These are phyloP conservation scores for Colletes gigas DNA, from an alignment of 1,140 invertebrate species.

Conservation along the genomic window DNA sequence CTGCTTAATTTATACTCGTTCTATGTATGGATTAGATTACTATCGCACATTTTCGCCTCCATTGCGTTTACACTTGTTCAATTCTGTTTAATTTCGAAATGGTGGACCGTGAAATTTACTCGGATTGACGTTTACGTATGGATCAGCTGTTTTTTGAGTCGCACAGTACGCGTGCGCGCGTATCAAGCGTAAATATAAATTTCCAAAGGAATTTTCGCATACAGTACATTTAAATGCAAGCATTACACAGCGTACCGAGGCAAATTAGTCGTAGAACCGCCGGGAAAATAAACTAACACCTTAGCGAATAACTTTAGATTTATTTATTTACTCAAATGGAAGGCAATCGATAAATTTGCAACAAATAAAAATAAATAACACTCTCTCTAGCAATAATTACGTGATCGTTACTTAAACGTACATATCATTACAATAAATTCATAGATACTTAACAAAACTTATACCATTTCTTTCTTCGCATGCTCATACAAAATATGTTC, in stretches of 20 bases:
- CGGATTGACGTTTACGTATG: constrained; percentile 6
- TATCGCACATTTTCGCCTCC: background rate
- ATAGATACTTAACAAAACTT: constrained; percentile 77
- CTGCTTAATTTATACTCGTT: too few species aligned
- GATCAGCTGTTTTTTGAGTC: background rate
- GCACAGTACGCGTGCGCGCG: background rate
- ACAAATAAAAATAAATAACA: constrained; percentile 83
- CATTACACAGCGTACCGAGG: too few species aligned
- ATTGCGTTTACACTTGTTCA: background rate
- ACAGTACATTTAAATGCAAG: too few species aligned
- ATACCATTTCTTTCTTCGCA: constrained; percentile 55
- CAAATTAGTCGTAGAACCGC: background rate
- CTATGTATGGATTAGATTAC: background rate
- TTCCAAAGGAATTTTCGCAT: too few species aligned
- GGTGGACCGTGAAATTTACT: background rate
- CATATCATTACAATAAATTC: constrained; percentile 75
- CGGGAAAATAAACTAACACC: background rate
- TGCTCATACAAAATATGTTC: constrained; percentile 73
- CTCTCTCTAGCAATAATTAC: constrained; percentile 80
- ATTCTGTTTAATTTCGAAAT: background rate
- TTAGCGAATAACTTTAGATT: constrained; percentile 72
- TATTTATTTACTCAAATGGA: constrained; percentile 81
- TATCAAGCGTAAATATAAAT: background rate
- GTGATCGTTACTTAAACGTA: constrained; percentile 77
- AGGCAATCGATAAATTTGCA: constrained; percentile 82